phyloP scores from a whole-genome alignment of 1,140 invertebrate species.

The Hyles euphorbiae region DNA sequence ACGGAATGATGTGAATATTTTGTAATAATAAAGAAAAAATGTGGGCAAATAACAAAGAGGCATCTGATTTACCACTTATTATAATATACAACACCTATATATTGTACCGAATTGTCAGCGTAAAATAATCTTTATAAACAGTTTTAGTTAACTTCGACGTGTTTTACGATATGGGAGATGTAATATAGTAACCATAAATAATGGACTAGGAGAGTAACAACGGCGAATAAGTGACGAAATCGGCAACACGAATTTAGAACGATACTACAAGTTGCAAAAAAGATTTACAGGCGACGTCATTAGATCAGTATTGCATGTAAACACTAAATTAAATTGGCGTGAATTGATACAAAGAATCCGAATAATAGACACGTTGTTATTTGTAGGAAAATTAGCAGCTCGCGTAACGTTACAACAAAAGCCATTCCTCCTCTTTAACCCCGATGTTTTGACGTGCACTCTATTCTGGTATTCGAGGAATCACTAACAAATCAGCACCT shows the following conservation, averaged over 20 bases:
- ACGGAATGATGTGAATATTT: constrained; percentile 21
- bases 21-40: constrained; percentile 19
- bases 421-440: constrained; percentile 24
- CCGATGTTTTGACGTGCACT: constrained; percentile 46
- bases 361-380: constrained; percentile 30
- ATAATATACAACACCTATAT: constrained; percentile 1
- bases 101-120: too few species aligned
- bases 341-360: constrained; percentile 37
- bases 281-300: neutral
- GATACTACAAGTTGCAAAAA: too few species aligned
- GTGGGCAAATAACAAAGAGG: constrained; percentile 9
- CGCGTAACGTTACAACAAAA: constrained; percentile 24
- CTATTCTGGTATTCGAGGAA: constrained; percentile 45
- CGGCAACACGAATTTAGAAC: too few species aligned
- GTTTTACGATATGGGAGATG: too few species aligned
- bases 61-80: constrained; percentile 13
- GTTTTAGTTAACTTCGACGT: too few species aligned
- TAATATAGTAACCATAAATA: too few species aligned
- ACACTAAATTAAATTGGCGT: constrained; percentile 20
- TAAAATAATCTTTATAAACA: too few species aligned
- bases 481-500: constrained; percentile 52
- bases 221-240: too few species aligned
- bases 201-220: too few species aligned
- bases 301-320: too few species aligned
- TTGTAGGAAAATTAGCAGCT: constrained; percentile 39